Base-by-base conservation (phyloP, 64 coral and sea anemone genomes). In the Acropora tenuis region DNA sequence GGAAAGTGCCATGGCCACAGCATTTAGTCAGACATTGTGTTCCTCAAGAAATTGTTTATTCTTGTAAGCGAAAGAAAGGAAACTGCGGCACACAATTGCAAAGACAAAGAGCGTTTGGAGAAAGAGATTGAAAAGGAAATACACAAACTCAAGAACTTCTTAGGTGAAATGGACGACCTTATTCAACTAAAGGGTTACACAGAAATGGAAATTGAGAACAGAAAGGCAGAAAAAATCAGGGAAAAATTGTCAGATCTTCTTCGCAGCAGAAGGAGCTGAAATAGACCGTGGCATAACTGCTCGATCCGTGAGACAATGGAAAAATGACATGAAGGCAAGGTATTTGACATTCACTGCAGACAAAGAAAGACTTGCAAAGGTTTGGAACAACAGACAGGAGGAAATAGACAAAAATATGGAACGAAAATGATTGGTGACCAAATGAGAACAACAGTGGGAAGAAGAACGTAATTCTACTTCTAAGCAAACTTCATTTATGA, bases 121-220 rank as follows among this genome's bases (percentile, higher is more conserved):
- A 68, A 73, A 41, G 84, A 87, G 6, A 48, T 87, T 15, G 84
- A 87, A n/a, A 95, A 95, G 69, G 82, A 91, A 73, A 90, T 90
- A 4, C 45, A 78, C 1, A 95, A 90, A 61, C 61, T 90, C 18
- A 86, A 86, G 78, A 80, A 83, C 47, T 90, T 86, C 50, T 82
- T 95, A 58, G 89, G 92, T 10, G 75, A 96, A 83, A 92, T 79
- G 7, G 90, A 86, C n/a, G 78, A 96, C 19, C 17, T 96, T 6
- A 92, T 96, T 47, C 47, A 89, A n/a, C n/a, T 73, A 3, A 44
- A 20, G 41, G 94, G 92, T 48, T 78, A 66, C 6, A 72, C 74
- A 47, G 85, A 96, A 61, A 96, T 96, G 30, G 76, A 88, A 85
- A 80, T 88, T 5, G 80, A 43, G 46, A 77, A 80, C 69, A 84